Base-by-base conservation (phyloP, 2,113 vertebrate species). In the Saimiri boliviensis region DNA sequence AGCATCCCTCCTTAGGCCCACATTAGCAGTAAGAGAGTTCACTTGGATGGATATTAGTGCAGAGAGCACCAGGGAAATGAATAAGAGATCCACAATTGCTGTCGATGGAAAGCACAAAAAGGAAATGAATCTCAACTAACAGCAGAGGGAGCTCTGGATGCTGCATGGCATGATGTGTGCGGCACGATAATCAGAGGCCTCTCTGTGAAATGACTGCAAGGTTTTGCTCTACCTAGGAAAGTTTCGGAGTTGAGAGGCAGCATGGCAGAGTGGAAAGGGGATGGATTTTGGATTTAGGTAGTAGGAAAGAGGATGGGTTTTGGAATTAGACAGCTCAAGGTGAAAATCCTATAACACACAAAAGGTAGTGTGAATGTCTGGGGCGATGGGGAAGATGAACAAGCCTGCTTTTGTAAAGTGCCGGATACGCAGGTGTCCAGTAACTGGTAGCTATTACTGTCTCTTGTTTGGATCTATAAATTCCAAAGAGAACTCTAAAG, bases 11-110 rank as follows among this genome's bases (percentile, higher is more conserved):
- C 16, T 81, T 93, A 93, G 90, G 73, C 23, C 17, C 35, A n/a
- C 63, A 73, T 89, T 96, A 90, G 83, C 66, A 70, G 4, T 77
- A 76, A 91, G 58, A 87, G 47, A 73, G 12, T 87, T 96, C 45
- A 95, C 27, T 17, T 8, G 40, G 79, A 32, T 37, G n/a, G 11
- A 47, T 95, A 37, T 86, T 82, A 47, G 10, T 97, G 21, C 32
- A 83, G 81, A 82, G 37, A 76, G 21, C 40, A 54, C 42, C 27
- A 32, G 49, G 49, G 74, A 19, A 88, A 79, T 70, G 80, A 93
- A 17, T 30, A 68, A 35, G 37, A 52, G 20, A 45, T 8, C 13
- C 32, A 74, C 6, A 4, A 27, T 3, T 47, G 21, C 42, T 87
- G 9, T 73, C 8, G 32, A n/a, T 8, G 19, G 35, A 14, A 45